Percentiles rank a stretch among this genome's conserved stretches.
Conservation (phyloP, 1,140 invertebrate genomes). For the Bombus waltoni region DNA sequence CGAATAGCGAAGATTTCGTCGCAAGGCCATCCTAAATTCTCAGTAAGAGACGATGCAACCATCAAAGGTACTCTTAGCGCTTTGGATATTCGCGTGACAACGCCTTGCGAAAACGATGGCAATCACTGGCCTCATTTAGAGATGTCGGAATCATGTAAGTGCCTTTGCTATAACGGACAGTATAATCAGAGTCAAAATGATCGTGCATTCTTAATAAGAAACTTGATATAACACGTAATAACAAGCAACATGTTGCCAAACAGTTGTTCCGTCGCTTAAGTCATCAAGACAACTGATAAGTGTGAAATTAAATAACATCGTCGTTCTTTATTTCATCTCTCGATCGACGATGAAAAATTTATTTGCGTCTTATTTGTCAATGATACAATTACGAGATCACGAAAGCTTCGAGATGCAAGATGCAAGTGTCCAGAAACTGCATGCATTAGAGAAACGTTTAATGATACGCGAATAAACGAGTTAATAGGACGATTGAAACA, state of each 20-base stretch:
- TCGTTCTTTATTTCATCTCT: neutral
- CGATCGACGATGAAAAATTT: too few species aligned
- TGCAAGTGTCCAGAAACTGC: neutral
- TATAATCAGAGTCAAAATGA: neutral
- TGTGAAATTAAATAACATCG: neutral
- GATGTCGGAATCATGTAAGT: constrained; percentile 90
- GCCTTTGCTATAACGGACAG: neutral
- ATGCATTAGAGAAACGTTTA: neutral
- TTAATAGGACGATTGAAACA: constrained; percentile 16
- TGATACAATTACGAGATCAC: neutral
- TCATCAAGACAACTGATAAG: neutral
- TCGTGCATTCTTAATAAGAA: neutral
- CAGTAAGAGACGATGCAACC: constrained; percentile 58
- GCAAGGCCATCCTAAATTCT: constrained; percentile 54
- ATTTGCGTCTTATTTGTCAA: too few species aligned
- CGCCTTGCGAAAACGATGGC: constrained; percentile 81
- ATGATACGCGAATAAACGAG: constrained; percentile 13
- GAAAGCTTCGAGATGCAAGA: neutral
- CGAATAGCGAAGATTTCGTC: constrained; percentile 69
- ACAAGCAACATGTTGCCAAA: neutral
- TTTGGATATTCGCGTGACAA: constrained; percentile 83
- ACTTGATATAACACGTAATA: neutral
- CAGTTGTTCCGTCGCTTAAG: neutral
- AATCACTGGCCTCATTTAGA: constrained; percentile 83
- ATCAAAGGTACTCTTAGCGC: constrained; percentile 78